phyloP scores from a whole-genome alignment of 1,140 invertebrate species.

The Acromyrmex charruanus region DNA sequence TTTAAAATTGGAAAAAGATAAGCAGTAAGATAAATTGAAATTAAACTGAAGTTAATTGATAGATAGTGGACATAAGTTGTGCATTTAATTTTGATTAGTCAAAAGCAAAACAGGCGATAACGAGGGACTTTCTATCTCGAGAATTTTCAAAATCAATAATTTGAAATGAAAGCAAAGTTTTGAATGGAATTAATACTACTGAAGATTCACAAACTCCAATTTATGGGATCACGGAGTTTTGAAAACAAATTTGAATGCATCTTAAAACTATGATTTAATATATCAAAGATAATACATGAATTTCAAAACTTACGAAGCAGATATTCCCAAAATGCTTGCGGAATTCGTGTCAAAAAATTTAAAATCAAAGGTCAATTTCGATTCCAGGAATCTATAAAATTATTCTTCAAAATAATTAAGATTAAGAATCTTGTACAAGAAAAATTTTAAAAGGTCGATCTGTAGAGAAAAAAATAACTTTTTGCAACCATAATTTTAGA shows the following conservation, averaged over 20 bases:
- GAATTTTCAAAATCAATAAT: background rate
- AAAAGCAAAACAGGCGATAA: background rate
- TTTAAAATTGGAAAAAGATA: too few relatives aligned
- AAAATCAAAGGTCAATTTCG: background rate
- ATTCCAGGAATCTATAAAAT: background rate
- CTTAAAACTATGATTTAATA: too few relatives aligned
- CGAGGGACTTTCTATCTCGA: background rate
- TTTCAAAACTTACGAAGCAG: background rate
- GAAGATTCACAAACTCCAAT: background rate
- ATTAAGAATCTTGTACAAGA: background rate
- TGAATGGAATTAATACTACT: background rate
- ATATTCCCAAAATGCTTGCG: background rate
- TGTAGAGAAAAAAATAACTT: background rate
- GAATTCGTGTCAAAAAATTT: background rate
- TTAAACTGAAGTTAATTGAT: too few relatives aligned
- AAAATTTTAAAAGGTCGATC: background rate
- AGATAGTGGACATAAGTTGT: too few relatives aligned
- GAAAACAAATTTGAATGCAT: background rate
- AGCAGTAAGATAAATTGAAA: too few relatives aligned
- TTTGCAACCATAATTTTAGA: background rate
- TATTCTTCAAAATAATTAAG: background rate
- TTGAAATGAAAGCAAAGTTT: background rate
- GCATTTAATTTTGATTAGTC: background rate
- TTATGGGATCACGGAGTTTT: background rate
- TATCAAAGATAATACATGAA: background rate